Conservation (phyloP, 2,888 invertebrate genomes). For the Cerastis rubricosa region DNA sequence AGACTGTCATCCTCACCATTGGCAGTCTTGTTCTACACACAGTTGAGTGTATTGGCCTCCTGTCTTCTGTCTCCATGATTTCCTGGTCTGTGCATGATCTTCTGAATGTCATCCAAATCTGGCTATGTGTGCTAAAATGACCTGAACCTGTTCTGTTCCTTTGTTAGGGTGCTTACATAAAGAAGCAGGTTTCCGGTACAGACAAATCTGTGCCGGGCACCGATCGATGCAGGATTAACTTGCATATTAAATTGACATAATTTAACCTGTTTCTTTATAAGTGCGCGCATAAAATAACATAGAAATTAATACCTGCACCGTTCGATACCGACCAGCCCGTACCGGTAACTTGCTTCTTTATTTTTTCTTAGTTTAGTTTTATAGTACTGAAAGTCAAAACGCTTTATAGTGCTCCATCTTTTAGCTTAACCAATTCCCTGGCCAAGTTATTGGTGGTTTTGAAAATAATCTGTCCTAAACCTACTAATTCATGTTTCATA, state of each 20-base stretch:
- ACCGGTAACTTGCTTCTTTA: too few species aligned
- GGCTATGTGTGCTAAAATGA: background rate
- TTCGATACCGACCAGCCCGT: too few species aligned
- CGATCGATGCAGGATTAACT: too few species aligned
- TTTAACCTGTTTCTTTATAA: too few species aligned
- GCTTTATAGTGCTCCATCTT: background rate
- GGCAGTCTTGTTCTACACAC: background rate
- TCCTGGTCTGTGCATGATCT: background rate
- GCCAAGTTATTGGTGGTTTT: background rate
- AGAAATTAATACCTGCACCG: too few species aligned
- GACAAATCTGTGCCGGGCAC: too few species aligned
- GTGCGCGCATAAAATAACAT: too few species aligned
- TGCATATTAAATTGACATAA: too few species aligned
- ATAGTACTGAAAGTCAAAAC: background rate
- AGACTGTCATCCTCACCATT: background rate
- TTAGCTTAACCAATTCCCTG: background rate
- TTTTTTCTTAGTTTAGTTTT: background rate
- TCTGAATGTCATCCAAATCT: background rate
- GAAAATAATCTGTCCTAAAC: background rate
- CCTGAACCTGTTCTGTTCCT: too few species aligned
- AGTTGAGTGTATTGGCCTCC: background rate
- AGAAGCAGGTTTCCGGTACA: too few species aligned
- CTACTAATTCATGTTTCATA: background rate
- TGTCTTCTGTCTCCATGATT: background rate
- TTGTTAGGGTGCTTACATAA: too few species aligned